A percentile compares a stretch with the other conserved stretches of the same genome.
phyloP scores from a whole-genome alignment of 2,797 vertebrate species.

The Tragelaphus eurycerus region DNA sequence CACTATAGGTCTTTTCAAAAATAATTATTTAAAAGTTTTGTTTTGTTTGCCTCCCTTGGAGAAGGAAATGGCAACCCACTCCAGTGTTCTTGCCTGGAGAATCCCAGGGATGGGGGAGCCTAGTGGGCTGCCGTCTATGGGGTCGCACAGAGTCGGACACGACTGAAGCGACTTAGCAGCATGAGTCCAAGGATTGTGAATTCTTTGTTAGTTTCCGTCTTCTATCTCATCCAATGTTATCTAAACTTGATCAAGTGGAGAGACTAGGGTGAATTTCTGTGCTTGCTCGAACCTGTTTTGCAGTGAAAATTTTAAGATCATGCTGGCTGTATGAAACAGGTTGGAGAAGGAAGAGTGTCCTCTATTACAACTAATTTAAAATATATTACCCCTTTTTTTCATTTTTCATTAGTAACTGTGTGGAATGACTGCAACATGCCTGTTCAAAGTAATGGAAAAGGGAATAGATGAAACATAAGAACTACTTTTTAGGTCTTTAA shows the following conservation, averaged over 20 bases:
- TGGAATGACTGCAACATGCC: background rate
- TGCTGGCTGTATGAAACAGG: slow-evolving; percentile 39
- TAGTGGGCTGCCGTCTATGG: too few species aligned
- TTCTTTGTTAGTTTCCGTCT: slow-evolving; percentile 4
- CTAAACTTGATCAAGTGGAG: slow-evolving; percentile 5
- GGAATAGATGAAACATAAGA: slow-evolving; percentile 63
- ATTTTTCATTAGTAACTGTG: background rate
- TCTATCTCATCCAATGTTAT: background rate
- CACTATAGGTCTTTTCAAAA: too few species aligned
- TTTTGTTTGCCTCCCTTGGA: too few species aligned
- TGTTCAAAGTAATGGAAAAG: slow-evolving; percentile 26
- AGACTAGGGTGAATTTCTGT: background rate
- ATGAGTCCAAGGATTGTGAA: background rate
- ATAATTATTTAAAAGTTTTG: too few species aligned
- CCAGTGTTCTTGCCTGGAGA: too few species aligned
- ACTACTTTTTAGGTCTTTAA: slow-evolving; percentile 67
- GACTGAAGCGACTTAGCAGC: too few species aligned
- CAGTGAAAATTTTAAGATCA: slow-evolving; percentile 31
- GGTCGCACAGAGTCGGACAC: too few species aligned
- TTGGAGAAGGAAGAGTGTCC: background rate
- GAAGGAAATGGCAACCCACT: too few species aligned
- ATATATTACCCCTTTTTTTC: background rate
- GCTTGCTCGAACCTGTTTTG: slow-evolving; percentile 47
- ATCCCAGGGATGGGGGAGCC: too few species aligned
- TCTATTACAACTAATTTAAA: background rate